A percentile compares a stretch with the other conserved stretches of the same genome.
phyloP scores from a whole-genome alignment of 2,888 invertebrate species.

The Nymphalis polychloros region DNA sequence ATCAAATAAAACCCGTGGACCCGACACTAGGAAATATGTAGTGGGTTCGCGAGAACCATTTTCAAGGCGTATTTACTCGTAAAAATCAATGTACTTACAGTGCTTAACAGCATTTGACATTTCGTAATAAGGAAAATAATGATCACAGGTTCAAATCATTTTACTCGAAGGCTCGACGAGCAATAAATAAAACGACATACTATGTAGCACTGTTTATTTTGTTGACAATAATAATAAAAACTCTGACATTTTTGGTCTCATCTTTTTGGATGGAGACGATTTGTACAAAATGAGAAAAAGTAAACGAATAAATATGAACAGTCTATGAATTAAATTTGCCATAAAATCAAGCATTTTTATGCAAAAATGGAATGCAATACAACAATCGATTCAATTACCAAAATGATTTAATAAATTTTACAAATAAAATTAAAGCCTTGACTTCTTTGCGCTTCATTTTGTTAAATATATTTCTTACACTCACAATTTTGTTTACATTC shows the following conservation, averaged over 20 bases:
- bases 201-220: conserved; percentile 8
- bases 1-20: too few species aligned
- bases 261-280: conserved; percentile 16
- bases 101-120: too few species aligned
- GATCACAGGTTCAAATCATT: too few species aligned
- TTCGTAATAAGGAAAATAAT: too few species aligned
- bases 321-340: not conserved
- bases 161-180: too few species aligned
- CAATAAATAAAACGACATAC: not conserved
- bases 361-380: conserved; percentile 1
- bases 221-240: conserved; percentile 5
- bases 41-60: too few species aligned
- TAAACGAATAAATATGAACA: not conserved
- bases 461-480: not conserved
- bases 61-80: too few species aligned
- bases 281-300: conserved; percentile 3
- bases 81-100: too few species aligned
- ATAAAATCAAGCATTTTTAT: not conserved
- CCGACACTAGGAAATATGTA: too few species aligned
- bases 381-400: not conserved
- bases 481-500: not conserved
- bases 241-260: conserved; percentile 21
- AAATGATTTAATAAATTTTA: not conserved
- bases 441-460: not conserved
- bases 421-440: not conserved